Evolutionary conservation across 2,113 vertebrate species (phyloP), one percentile per base, ranked within the genome.

Genomic region (Psilopogon haemacephalus): DNA sequence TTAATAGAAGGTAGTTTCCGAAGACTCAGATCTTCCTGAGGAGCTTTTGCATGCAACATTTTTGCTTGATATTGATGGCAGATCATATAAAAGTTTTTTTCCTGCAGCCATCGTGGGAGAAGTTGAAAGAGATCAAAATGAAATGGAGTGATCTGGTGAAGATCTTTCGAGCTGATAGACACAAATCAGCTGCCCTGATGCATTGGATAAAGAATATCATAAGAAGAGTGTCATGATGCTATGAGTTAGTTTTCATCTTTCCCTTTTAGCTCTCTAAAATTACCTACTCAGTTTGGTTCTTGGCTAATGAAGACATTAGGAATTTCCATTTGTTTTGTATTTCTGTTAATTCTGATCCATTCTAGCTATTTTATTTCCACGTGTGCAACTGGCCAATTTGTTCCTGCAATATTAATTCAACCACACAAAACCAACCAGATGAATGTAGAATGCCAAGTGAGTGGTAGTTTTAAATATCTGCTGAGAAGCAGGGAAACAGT

Each of bases 251-350:
- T 76, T 42, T 81, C 26, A 68, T 17, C 30, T 75, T 78, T 40
- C 37, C 5, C 5, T 78, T 71, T 60, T 21, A 59, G 17, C 37
- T 56, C 7, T 72, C 26, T 60, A 6, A 81, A 78, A 74, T 55
- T 6, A 44, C 11, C 1, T 7, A 9, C 19, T 68, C 0, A 0
- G 2, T 68, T 72, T 64, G 35, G 8, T 30, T 46, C 9, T 88
- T 56, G 13, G 15, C 27, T 86, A 44, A 32, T 33, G 32, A 88
- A 64, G 15, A 26, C 35, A 8, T 37, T 65, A 28, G 23, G 19
- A 76, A 56, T 12, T 68, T 89, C 56, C 21, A 15, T 42, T 89
- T 65, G 13, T 13, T 80, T 78, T 44, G 8, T 21, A n/a, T 70
- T 73, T 12, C 35, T 69, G 19, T 93, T 50, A 78, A 80, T 80